These are phyloP conservation scores for Heliconius hewitsoni DNA, from an alignment of 1,140 invertebrate genomes.

Conservation along the genomic window DNA sequence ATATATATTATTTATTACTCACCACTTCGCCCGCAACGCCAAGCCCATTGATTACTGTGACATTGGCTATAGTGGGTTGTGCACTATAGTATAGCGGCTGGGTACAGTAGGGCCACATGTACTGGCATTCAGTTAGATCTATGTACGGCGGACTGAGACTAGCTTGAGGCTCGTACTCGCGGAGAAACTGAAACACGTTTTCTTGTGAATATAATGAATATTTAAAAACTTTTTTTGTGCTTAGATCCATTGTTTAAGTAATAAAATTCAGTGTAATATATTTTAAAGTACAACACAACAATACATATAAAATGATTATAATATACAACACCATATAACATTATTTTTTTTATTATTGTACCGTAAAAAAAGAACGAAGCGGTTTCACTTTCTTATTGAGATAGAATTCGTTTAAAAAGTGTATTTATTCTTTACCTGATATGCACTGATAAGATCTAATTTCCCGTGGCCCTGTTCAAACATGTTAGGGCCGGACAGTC, in stretches of 20 bases:
- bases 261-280: too few species aligned
- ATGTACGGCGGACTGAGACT: constrained; percentile 89
- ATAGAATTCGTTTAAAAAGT: too few species aligned
- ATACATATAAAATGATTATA: too few species aligned
- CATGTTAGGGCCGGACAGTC: constrained; percentile 94
- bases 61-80: constrained; percentile 95
- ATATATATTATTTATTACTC: constrained; percentile 30
- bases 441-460: constrained; percentile 93
- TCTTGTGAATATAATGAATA: neutral
- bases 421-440: constrained; percentile 73
- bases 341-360: too few species aligned
- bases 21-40: constrained; percentile 91
- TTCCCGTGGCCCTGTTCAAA: constrained; percentile 98
- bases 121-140: constrained; percentile 95
- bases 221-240: too few species aligned
- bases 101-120: constrained; percentile 99
- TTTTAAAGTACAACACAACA: too few species aligned
- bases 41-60: constrained; percentile 94
- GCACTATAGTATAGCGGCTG: constrained; percentile 95
- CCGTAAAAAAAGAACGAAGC: too few species aligned
- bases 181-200: constrained; percentile 83
- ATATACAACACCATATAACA: too few species aligned
- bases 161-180: constrained; percentile 91
- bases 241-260: too few species aligned
- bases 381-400: too few species aligned